phyloP scores from a whole-genome alignment of 2,797 vertebrate species.

The Sebastes elongatus region DNA sequence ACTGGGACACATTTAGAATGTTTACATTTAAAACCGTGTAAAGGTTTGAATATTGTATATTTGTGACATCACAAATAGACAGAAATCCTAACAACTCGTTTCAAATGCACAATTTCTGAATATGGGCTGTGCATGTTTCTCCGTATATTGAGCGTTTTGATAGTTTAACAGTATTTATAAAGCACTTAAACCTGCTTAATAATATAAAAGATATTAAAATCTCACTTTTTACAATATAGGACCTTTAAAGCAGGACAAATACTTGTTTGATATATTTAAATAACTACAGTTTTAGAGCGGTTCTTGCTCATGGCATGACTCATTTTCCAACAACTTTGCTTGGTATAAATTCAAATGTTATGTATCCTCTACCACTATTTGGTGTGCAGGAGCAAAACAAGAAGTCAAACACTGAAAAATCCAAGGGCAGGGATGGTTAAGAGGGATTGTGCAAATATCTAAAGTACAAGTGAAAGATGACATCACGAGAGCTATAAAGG shows the following conservation, averaged over 20 bases:
- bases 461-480: constrained; percentile 50
- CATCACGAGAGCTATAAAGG: constrained; percentile 18
- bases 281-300: neutral
- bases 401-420: constrained; percentile 5
- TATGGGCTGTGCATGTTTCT: no score
- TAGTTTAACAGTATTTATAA: no score
- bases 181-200: no score
- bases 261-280: neutral
- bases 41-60: no score
- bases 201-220: no score
- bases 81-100: no score
- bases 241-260: neutral
- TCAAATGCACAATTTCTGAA: no score
- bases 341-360: neutral
- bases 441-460: constrained; percentile 20
- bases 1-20: no score
- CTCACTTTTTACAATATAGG: no score
- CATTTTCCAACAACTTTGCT: neutral
- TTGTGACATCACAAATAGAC: no score
- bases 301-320: neutral
- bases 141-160: no score
- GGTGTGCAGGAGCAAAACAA: neutral
- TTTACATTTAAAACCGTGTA: no score
- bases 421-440: constrained; percentile 41
- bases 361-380: neutral